phyloP scores from a whole-genome alignment of 2,888 invertebrate species.

The Harpagoxenus sublaevis region DNA sequence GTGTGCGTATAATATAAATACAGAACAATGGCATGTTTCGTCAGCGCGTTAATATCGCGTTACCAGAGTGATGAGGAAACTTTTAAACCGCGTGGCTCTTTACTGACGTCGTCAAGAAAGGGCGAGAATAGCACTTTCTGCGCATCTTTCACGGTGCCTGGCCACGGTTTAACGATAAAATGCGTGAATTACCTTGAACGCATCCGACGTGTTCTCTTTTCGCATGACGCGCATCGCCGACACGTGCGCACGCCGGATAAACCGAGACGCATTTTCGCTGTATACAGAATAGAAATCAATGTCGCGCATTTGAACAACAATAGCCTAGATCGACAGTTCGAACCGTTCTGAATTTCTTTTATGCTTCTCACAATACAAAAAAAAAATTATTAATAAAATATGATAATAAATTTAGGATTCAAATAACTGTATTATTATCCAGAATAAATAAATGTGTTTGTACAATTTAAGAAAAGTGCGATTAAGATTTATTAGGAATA shows the following conservation, averaged over 20 bases:
- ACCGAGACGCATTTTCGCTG: constrained; percentile 16
- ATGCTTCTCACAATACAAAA: background rate
- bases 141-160: constrained; percentile 57
- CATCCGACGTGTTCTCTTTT: constrained; percentile 61
- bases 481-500: background rate
- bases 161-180: constrained; percentile 59
- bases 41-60: constrained; percentile 33
- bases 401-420: background rate
- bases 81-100: constrained; percentile 9
- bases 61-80: constrained; percentile 26
- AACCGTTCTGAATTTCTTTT: background rate
- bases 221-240: constrained; percentile 39
- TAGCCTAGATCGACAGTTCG: background rate
- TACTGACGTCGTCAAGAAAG: constrained; percentile 20
- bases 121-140: constrained; percentile 47
- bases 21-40: constrained; percentile 26
- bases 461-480: background rate
- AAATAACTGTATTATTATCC: background rate
- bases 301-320: background rate
- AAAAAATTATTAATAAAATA: background rate
- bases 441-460: background rate
- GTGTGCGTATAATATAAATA: constrained; percentile 3
- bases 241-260: constrained; percentile 39
- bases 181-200: constrained; percentile 57
- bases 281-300: background rate